These are phyloP conservation scores for Aurelia aurita DNA, from an alignment of 30 jellyfish, hydroid and myxozoan genomes.

Conservation along the genomic window DNA sequence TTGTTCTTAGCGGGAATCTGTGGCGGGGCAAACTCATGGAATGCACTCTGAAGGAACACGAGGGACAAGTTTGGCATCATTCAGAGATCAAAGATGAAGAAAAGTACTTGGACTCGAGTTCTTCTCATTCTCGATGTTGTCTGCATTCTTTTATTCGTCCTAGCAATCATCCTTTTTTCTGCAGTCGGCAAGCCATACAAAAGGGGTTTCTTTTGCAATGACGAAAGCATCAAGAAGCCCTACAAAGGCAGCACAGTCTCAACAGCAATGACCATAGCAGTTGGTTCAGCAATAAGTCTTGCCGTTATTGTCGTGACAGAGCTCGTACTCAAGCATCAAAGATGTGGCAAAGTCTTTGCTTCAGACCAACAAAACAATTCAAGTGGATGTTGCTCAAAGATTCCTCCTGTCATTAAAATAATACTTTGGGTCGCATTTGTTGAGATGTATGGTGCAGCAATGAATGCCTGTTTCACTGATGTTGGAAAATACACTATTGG, in stretches of 20 bases:
- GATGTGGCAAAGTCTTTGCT: too few species aligned
- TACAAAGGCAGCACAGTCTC: constrained; percentile 83
- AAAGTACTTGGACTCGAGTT: not conserved
- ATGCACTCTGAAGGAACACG: too few species aligned
- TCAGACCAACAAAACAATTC: too few species aligned
- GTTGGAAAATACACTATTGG: constrained; percentile 91
- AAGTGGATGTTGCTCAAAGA: not conserved
- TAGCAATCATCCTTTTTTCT: constrained; percentile 57
- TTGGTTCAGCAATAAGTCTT: constrained; percentile 49
- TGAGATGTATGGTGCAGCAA: constrained; percentile 74
- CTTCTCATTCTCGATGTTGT: constrained; percentile 8
- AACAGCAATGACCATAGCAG: constrained; percentile 58
- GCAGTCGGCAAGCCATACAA: constrained; percentile 75
- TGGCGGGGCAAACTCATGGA: too few species aligned
- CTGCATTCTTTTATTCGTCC: constrained; percentile 16
- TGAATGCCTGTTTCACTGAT: constrained; percentile 78
- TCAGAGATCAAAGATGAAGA: not conserved
- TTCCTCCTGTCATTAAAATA: constrained; percentile 30
- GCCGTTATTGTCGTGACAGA: constrained; percentile 63
- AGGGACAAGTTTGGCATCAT: not conserved
- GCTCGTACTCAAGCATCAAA: constrained; percentile 16
- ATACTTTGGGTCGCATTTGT: constrained; percentile 43
- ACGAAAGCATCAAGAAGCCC: constrained; percentile 88
- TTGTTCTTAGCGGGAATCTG: too few species aligned
- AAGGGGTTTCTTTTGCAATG: constrained; percentile 91